Evolutionary conservation across 2,888 invertebrate species (phyloP), one percentile per base, ranked within the genome.

Genomic region (Rhynchonema sp.): DNA sequence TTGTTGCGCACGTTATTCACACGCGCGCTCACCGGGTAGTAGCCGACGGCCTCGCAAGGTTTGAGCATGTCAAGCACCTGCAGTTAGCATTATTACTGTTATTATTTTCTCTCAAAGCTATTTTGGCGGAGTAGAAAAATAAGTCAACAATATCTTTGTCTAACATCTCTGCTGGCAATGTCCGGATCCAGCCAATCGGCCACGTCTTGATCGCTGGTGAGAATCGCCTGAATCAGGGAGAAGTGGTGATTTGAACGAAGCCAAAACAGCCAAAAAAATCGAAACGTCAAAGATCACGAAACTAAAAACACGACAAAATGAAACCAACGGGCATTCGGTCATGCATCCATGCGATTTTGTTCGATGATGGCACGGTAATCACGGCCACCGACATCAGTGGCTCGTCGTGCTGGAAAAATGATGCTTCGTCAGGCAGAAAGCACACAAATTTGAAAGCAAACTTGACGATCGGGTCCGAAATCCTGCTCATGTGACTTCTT

Each of bases 311-410:
- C n/a, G n/a, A n/a, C n/a, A n/a, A n/a, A n/a, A n/a, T n/a, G n/a
- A n/a, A n/a, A 38, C 38, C 20, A 9, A 38, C 56, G 13, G 56
- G 56, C 56, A 56, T 56, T 27, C 56, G 56, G n/a, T 56, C 28
- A 56, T 56, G 56, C 25, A 56, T 56, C 26, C 25, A 56, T 20
- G 9, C 13, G 6, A 56, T 56, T 27, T 56, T 28, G 17, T 28
- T 25, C 6, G 56, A 25, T 22, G 26, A 26, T 9, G 25, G 25
- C 6, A 56, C 56, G 6, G 56, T 56, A 28, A 56, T 28, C 28
- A 56, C 29, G 6, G 29, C 9, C 13, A 27, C 20, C 25, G 26
- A 27, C 26, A 26, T 26, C 27, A 56, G 29, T 28, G 22, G 26
- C 13, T 56, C 26, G 26, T 56, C 56, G 56, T 6, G 6, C 56